Conservation (phyloP, 2,113 vertebrate genomes). For the Xenopus tropicalis region UCB_Xtro_10.0 CM004445.2:54887501-54888000, state of each 20-base stretch:
- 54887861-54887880: constrained; percentile 77
- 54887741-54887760: constrained; percentile 14
- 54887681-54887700: neutral
- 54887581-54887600: no score
- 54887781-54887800: constrained; percentile 1
- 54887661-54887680: neutral
- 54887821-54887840: constrained; percentile 60
- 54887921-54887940: constrained; percentile 73
- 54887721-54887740: neutral
- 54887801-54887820: neutral
- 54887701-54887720: constrained; percentile 33
- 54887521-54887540: no score
- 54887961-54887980: constrained; percentile 61
- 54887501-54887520: no score
- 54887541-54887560: no score
- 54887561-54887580: no score
- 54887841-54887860: constrained; percentile 67
- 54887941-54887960: constrained; percentile 89
- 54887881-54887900: constrained; percentile 77
- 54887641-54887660: no score
- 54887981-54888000: constrained; percentile 55
- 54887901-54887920: constrained; percentile 72
- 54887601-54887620: no score
- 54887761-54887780: constrained; percentile 52
- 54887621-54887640: no score